These are phyloP conservation scores for Melipona bicolor DNA, from an alignment of 2,888 invertebrate species.

Conservation along the genomic window DNA sequence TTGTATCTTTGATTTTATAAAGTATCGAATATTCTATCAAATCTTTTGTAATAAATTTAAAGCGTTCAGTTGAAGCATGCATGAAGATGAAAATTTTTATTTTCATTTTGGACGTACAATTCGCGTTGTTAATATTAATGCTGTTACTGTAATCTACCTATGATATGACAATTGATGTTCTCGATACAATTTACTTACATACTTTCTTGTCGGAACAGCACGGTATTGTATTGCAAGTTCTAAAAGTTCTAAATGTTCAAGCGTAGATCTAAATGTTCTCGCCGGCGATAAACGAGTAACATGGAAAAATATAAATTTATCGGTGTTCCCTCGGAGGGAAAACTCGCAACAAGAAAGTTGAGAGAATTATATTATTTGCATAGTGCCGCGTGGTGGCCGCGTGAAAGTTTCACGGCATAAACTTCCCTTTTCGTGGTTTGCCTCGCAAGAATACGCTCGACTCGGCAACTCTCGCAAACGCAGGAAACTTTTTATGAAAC, in stretches of 20 bases:
- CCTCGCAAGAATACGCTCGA: slow-evolving; percentile 14
- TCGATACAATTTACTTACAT: no score
- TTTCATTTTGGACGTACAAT: no score
- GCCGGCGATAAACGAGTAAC: not conserved
- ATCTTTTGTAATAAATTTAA: no score
- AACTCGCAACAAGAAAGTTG: slow-evolving; percentile 35
- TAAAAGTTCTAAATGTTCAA: not conserved
- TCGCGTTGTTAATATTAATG: no score
- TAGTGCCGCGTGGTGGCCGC: slow-evolving; percentile 1
- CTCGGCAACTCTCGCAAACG: slow-evolving; percentile 16
- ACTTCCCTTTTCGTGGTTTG: slow-evolving; percentile 43
- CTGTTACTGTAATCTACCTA: no score
- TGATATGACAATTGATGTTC: no score
- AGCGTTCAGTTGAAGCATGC: no score
- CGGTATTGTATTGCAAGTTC: not conserved
- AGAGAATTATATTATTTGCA: slow-evolving; percentile 53
- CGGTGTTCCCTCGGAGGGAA: slow-evolving; percentile 1
- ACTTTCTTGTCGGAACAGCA: no score
- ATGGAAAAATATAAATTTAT: slow-evolving; percentile 17
- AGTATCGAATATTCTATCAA: no score
- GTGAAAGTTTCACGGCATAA: slow-evolving; percentile 44
- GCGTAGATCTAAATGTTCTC: not conserved
- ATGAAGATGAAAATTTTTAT: no score
- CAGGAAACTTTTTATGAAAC: slow-evolving; percentile 18
- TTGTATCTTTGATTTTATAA: no score